phyloP scores from a whole-genome alignment of 2,888 invertebrate species.

The Dexiosoma caninum region DNA sequence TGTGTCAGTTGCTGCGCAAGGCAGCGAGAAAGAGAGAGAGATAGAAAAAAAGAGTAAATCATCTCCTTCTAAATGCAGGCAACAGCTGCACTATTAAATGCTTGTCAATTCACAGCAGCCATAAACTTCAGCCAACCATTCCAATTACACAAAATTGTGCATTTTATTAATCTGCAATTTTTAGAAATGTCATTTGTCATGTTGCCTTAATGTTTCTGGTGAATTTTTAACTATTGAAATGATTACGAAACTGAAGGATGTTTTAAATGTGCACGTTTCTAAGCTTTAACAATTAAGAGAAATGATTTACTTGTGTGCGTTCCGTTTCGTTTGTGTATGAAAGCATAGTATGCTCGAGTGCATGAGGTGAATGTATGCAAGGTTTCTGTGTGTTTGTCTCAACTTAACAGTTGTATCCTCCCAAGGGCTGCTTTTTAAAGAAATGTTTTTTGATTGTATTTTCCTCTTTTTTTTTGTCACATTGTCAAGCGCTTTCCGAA shows the following conservation, averaged over 20 bases:
- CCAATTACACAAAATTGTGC: conserved; percentile 32
- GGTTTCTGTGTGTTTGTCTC: background rate
- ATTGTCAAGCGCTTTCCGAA: background rate
- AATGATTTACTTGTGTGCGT: background rate
- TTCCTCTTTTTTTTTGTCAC: background rate
- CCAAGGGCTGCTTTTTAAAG: background rate
- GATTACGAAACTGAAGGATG: background rate
- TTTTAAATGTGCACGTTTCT: background rate
- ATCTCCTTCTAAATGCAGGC: conserved; percentile 20
- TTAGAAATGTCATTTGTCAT: conserved; percentile 55
- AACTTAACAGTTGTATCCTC: background rate
- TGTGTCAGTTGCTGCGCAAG: too few species aligned
- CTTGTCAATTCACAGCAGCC: conserved; percentile 3
- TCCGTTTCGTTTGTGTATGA: too few species aligned
- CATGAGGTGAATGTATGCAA: background rate
- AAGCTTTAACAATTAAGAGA: background rate
- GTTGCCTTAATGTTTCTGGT: conserved; percentile 18
- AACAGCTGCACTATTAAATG: conserved; percentile 52
- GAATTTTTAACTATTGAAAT: conserved; percentile 17
- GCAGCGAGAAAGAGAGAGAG: too few species aligned
- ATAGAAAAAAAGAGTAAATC: too few species aligned
- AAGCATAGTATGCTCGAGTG: too few species aligned
- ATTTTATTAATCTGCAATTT: conserved; percentile 23
- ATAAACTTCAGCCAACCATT: background rate
- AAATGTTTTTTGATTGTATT: background rate